These are phyloP conservation scores for Vidua macroura DNA, from an alignment of 2,113 vertebrate species.

Conservation along the genomic window DNA sequence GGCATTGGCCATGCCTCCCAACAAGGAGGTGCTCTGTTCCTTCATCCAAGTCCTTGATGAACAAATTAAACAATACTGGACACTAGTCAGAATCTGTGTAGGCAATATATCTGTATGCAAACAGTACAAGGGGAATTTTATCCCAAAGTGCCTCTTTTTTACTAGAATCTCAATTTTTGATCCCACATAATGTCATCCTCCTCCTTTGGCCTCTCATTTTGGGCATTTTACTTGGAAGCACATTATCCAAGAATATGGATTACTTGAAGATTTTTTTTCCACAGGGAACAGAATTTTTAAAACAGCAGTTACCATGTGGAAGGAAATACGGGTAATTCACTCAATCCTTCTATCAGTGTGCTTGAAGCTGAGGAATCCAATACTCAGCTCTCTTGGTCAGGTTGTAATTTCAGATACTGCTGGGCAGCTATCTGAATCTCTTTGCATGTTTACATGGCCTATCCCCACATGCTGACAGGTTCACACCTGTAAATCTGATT, in stretches of 20 bases:
- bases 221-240: background rate
- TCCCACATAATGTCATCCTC: background rate
- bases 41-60: background rate
- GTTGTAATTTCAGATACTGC: conserved; percentile 33
- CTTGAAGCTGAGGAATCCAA: background rate
- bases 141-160: background rate
- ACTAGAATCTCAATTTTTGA: background rate
- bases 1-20: background rate
- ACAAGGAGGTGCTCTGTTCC: background rate
- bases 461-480: background rate
- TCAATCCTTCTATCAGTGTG: background rate
- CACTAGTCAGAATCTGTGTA: background rate
- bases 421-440: conserved; percentile 19
- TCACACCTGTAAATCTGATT: conserved; percentile 46
- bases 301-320: background rate
- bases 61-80: background rate
- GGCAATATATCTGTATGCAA: background rate
- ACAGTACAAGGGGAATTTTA: background rate
- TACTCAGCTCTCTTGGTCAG: background rate
- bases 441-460: conserved; percentile 19
- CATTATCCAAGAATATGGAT: background rate
- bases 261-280: background rate
- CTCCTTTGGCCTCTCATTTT: background rate
- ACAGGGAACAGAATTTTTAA: background rate
- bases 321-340: background rate